These are phyloP conservation scores for Mareca penelope DNA, from an alignment of 2,797 vertebrate genomes.

Conservation along the genomic window DNA sequence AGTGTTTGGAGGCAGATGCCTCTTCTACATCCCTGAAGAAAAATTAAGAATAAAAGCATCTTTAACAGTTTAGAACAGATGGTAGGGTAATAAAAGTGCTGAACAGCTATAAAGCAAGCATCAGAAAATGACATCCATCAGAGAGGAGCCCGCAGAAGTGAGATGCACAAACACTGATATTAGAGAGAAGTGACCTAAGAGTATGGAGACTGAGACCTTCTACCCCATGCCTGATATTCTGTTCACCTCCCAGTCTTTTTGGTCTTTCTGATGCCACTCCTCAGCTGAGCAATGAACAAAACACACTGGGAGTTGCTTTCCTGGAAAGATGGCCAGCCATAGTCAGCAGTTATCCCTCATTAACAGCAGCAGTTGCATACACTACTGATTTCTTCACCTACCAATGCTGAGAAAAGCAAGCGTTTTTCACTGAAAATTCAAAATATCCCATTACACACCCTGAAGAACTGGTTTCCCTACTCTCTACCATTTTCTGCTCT, in stretches of 20 bases:
- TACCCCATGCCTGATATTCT: not conserved
- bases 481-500: not conserved
- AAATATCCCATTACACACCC: not conserved
- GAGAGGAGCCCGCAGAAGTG: not conserved
- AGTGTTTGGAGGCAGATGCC: slow-evolving; percentile 21
- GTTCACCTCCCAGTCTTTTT: not conserved
- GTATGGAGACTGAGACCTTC: not conserved
- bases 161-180: not conserved
- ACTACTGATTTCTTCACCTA: not conserved
- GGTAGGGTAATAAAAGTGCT: slow-evolving; percentile 16
- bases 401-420: not conserved
- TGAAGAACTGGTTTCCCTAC: not conserved
- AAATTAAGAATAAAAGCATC: slow-evolving; percentile 1
- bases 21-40: slow-evolving; percentile 21
- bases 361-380: not conserved
- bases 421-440: not conserved
- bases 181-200: not conserved
- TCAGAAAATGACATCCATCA: not conserved
- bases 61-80: slow-evolving; percentile 22
- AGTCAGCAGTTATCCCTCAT: not conserved
- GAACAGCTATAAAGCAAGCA: not conserved
- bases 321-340: not conserved
- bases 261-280: not conserved
- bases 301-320: not conserved
- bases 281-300: not conserved